Conservation (phyloP, 1,140 invertebrate species). For the Drosophila lacertosa region DNA sequence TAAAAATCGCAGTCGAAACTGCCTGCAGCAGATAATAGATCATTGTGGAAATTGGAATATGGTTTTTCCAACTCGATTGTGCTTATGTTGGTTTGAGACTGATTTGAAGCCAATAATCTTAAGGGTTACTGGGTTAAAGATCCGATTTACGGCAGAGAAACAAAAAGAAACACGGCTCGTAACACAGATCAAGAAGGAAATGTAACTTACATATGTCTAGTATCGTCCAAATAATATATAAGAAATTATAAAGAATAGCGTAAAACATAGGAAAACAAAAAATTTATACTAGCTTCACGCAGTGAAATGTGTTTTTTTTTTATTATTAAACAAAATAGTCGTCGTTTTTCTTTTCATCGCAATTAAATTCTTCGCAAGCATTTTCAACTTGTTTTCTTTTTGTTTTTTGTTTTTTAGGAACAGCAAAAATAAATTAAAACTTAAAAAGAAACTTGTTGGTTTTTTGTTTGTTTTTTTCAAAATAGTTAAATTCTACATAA, state of each 20-base stretch:
- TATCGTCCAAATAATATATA: background rate
- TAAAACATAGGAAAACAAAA: constrained; percentile 7
- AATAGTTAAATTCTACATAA: constrained; percentile 67
- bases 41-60: constrained; percentile 28
- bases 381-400: constrained; percentile 57
- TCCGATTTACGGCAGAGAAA: too few species aligned
- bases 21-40: constrained; percentile 48
- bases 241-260: too few species aligned
- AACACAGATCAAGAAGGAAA: too few species aligned
- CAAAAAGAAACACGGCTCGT: too few species aligned
- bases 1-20: constrained; percentile 44
- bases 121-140: background rate
- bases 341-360: constrained; percentile 58
- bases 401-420: constrained; percentile 62
- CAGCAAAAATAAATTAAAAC: constrained; percentile 82
- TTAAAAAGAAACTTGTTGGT: constrained; percentile 67
- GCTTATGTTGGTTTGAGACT: background rate
- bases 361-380: constrained; percentile 62
- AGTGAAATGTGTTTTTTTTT: constrained; percentile 56
- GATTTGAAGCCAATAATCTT: background rate
- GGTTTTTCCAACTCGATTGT: background rate
- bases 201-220: too few species aligned
- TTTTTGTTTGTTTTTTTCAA: constrained; percentile 52
- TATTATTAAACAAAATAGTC: constrained; percentile 79
- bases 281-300: constrained; percentile 57